These are phyloP conservation scores for Calosoma granatense DNA, from an alignment of 1,140 invertebrate species.

Conservation along the genomic window DNA sequence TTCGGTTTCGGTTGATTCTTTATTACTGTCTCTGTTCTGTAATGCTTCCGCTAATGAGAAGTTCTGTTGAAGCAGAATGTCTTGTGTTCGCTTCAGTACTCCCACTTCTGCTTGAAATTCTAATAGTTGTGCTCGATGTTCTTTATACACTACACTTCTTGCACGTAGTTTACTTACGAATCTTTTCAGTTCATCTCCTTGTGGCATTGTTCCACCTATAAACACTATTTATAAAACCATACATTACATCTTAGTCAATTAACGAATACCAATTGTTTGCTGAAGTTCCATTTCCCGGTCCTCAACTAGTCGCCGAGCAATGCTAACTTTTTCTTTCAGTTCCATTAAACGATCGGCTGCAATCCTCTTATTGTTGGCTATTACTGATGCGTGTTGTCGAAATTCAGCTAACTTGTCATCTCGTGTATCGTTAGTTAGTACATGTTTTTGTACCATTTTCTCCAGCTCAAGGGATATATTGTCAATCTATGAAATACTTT, in stretches of 20 bases:
- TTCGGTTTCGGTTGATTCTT: constrained; percentile 7
- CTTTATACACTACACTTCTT: constrained; percentile 71
- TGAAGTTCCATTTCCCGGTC: background rate
- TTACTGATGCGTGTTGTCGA: constrained; percentile 72
- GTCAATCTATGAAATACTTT: background rate
- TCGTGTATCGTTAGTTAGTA: constrained; percentile 38
- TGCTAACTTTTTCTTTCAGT: constrained; percentile 46
- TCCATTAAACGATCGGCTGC: constrained; percentile 59
- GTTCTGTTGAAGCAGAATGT: constrained; percentile 39
- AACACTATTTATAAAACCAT: too few species aligned
- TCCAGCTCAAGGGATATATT: background rate
- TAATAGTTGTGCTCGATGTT: constrained; percentile 59
- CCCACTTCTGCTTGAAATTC: constrained; percentile 60
- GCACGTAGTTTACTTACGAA: constrained; percentile 68
- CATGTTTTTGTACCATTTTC: constrained; percentile 38
- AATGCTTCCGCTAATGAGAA: background rate
- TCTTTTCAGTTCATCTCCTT: constrained; percentile 73
- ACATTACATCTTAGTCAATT: constrained; percentile 32
- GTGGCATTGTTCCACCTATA: constrained; percentile 46
- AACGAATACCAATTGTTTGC: background rate
- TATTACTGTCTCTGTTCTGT: background rate
- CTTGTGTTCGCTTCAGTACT: constrained; percentile 50
- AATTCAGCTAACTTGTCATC: constrained; percentile 71
- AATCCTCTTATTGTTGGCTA: constrained; percentile 64
- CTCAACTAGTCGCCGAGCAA: constrained; percentile 31